phyloP scores from a whole-genome alignment of 2,113 vertebrate species.

The Leptobrachium leishanense region DNA sequence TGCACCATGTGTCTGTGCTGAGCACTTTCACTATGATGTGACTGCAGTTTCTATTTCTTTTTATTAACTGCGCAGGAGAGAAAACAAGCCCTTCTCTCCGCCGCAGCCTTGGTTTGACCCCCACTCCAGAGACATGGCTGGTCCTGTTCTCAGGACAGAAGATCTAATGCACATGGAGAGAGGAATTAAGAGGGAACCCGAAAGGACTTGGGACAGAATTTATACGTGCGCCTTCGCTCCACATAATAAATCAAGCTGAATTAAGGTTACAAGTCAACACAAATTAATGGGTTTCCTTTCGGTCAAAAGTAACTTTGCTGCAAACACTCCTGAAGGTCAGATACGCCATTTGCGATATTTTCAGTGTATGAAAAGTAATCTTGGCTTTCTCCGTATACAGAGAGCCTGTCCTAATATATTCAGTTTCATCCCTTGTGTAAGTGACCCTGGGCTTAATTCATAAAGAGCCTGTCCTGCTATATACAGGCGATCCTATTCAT shows the following conservation, averaged over 20 bases:
- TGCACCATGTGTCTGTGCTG: background rate
- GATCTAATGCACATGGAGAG: conserved; percentile 33
- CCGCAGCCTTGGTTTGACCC: conserved; percentile 43
- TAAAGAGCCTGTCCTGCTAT: too few species aligned
- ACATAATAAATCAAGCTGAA: conserved; percentile 44
- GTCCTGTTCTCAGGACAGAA: conserved; percentile 27
- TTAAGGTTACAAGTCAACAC: conserved; percentile 39
- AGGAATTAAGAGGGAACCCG: conserved; percentile 1
- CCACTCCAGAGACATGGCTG: conserved; percentile 28
- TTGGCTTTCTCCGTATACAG: background rate
- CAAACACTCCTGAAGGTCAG: background rate
- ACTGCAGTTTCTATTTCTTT: conserved; percentile 40
- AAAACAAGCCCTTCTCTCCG: conserved; percentile 34
- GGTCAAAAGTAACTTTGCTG: conserved; percentile 7
- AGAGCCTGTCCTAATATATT: background rate
- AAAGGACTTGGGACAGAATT: conserved; percentile 30
- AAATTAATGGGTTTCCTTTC: conserved; percentile 32
- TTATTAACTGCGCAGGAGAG: conserved; percentile 42
- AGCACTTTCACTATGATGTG: conserved; percentile 37
- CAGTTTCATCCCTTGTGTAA: too few species aligned
- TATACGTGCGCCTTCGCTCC: conserved; percentile 34
- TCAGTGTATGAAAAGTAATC: background rate
- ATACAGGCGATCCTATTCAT: too few species aligned
- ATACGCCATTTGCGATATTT: too few species aligned
- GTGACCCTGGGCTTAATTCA: too few species aligned